phyloP scores from a whole-genome alignment of 2,888 invertebrate genomes.

The Germaria angustata region DNA sequence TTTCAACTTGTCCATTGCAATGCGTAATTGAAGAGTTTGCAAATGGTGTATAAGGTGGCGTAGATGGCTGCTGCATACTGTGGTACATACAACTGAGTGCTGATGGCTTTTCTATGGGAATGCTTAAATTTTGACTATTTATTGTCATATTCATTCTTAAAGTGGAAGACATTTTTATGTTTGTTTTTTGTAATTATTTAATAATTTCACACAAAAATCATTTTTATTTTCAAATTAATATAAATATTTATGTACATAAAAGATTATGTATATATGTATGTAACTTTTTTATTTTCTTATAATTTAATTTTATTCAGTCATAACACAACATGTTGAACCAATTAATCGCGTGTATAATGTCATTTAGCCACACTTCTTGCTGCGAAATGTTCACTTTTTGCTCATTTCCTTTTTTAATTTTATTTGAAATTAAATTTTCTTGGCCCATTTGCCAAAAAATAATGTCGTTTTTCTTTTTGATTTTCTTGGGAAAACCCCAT shows the following conservation, averaged over 20 bases:
- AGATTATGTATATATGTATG: background rate
- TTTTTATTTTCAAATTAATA: background rate
- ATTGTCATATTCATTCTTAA: constrained; percentile 70
- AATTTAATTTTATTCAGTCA: constrained; percentile 40
- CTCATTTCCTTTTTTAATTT: constrained; percentile 22
- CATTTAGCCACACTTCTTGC: constrained; percentile 56
- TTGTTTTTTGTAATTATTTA: constrained; percentile 19
- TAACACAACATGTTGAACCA: constrained; percentile 25
- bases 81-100: constrained; percentile 59
- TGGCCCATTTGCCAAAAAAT: constrained; percentile 49
- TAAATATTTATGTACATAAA: too few relatives aligned
- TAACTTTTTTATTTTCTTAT: background rate
- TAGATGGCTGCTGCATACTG: constrained; percentile 44
- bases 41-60: constrained; percentile 61
- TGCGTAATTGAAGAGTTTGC: constrained; percentile 12
- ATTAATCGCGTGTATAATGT: constrained; percentile 59
- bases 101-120: constrained; percentile 65
- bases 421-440: constrained; percentile 43
- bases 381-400: constrained; percentile 42
- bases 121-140: constrained; percentile 68
- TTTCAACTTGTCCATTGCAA: constrained; percentile 37
- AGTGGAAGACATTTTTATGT: constrained; percentile 71
- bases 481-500: constrained; percentile 78
- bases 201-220: background rate
- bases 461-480: constrained; percentile 68